phyloP scores from a whole-genome alignment of 2,797 vertebrate species.

The Poeciliopsis gracilis region DNA sequence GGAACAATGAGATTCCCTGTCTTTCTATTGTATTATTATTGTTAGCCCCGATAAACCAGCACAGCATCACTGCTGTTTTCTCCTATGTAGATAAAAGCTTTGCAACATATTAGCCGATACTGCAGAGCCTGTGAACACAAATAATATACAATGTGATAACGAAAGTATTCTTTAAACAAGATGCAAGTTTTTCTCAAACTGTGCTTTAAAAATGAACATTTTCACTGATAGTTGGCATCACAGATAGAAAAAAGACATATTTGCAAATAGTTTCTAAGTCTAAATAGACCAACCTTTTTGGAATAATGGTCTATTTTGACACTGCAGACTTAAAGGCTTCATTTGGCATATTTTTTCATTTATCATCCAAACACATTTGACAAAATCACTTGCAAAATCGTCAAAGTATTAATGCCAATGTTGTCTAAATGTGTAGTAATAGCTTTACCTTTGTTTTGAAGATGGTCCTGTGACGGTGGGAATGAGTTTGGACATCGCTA shows the following conservation, averaged over 20 bases:
- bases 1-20: neutral
- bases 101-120: neutral
- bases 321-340: neutral
- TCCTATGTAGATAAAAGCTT: neutral
- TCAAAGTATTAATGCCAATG: neutral
- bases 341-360: neutral
- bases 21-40: neutral
- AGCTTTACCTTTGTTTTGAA: conserved; percentile 51
- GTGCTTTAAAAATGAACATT: neutral
- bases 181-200: neutral
- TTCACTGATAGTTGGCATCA: neutral
- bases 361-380: neutral
- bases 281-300: neutral
- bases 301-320: neutral
- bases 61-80: neutral
- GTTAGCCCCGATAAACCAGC: neutral
- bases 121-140: neutral
- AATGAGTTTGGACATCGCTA: conserved; percentile 96
- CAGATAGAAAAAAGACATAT: neutral
- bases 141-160: neutral
- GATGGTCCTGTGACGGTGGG: conserved; percentile 90
- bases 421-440: neutral
- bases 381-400: neutral
- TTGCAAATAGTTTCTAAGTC: neutral
- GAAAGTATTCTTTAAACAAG: neutral